phyloP scores from a whole-genome alignment of 2,888 invertebrate genomes.

The Augochlorella aurata region DNA sequence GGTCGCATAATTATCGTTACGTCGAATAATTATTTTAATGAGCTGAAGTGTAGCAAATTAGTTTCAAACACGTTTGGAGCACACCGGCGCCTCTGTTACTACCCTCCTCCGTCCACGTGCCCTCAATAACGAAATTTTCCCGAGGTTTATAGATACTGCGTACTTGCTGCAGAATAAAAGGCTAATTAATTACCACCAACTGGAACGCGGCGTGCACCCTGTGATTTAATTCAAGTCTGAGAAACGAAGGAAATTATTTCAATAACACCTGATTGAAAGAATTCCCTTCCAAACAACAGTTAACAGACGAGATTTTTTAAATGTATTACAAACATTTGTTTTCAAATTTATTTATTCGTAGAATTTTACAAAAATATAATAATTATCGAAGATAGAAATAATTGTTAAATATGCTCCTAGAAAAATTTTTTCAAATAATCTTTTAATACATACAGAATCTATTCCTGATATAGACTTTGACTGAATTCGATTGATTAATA shows the following conservation, averaged over 20 bases:
- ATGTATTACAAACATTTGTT: too few species aligned
- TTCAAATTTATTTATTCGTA: too few species aligned
- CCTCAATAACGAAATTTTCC: not conserved
- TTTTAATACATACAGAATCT: too few species aligned
- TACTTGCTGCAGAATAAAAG: not conserved
- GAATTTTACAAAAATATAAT: too few species aligned
- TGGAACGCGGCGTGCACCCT: not conserved
- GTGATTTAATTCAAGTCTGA: not conserved
- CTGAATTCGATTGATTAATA: too few species aligned
- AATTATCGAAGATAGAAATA: too few species aligned
- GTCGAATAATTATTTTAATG: slow-evolving; percentile 3
- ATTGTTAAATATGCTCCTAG: too few species aligned
- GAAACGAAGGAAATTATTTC: not conserved
- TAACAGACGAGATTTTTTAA: too few species aligned
- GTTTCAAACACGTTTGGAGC: not conserved
- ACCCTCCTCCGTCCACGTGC: not conserved
- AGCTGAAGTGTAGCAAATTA: not conserved
- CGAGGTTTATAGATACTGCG: not conserved
- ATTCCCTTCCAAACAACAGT: not conserved
- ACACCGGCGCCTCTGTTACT: not conserved
- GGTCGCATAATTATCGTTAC: not conserved
- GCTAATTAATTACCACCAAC: not conserved
- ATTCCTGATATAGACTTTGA: too few species aligned
- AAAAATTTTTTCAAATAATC: too few species aligned
- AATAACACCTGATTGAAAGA: not conserved